Percentiles rank a stretch among this genome's conserved stretches.
Evolutionary conservation across 1,140 invertebrate genomes (phyloP).

Genomic region (Phymastichus coffea): DNA sequence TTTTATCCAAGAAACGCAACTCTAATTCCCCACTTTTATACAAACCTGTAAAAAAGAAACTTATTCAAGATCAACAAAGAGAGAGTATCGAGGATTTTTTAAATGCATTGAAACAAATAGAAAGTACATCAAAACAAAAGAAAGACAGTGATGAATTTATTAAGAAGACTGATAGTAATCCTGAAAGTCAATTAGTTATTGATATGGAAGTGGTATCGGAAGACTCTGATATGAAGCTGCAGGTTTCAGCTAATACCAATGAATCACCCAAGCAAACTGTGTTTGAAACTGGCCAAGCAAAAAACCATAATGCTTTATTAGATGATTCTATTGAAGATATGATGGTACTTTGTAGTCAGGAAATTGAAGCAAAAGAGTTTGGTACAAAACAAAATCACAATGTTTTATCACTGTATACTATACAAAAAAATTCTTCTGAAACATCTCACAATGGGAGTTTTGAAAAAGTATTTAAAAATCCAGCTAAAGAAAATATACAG

Average conservation of each 20-base stretch:
- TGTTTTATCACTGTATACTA: not conserved
- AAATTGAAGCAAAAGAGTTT: constrained; percentile 41
- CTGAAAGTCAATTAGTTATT: constrained; percentile 17
- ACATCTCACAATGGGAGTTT: not conserved
- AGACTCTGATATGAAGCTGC: constrained; percentile 18
- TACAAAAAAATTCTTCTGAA: not conserved
- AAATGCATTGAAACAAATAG: constrained; percentile 40
- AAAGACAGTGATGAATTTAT: not conserved
- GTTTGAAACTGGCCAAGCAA: not conserved
- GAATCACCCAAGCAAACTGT: constrained; percentile 2
- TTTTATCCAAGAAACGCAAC: constrained; percentile 39
- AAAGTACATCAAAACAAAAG: constrained; percentile 31
- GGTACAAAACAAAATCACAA: not conserved
- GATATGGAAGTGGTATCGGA: constrained; percentile 1
- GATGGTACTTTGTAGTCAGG: constrained; percentile 45
- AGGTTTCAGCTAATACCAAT: constrained; percentile 14
- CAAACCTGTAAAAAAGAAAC: constrained; percentile 42
- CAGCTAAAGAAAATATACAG: constrained; percentile 10
- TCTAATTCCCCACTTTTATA: constrained; percentile 44
- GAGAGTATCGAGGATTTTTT: constrained; percentile 39
- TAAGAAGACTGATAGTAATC: not conserved
- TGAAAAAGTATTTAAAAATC: not conserved
- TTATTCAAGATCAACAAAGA: constrained; percentile 37
- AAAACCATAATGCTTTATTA: constrained; percentile 37
- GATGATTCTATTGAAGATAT: constrained; percentile 46